Percentiles rank a stretch among this genome's conserved stretches.
Conservation (phyloP, 2,888 invertebrate species). For the Cylloceria caligata region DNA sequence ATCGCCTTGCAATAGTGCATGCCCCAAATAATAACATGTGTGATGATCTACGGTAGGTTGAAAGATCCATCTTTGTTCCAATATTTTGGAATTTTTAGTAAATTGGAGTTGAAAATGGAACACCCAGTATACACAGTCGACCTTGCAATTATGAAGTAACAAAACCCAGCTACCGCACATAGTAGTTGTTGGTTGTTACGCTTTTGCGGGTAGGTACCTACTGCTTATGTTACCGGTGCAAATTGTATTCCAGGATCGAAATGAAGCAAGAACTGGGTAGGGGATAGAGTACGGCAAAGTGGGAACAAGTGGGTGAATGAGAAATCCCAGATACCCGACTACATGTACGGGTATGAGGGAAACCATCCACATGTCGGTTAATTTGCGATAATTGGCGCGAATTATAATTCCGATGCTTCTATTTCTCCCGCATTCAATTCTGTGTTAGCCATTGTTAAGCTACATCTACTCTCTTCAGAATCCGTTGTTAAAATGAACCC, state of each 20-base stretch:
- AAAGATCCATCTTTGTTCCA: neutral
- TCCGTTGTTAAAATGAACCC: too few species aligned
- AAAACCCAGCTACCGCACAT: neutral
- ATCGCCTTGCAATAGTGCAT: too few species aligned
- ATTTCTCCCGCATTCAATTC: neutral
- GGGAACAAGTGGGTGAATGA: neutral
- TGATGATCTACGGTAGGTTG: neutral
- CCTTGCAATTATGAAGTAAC: neutral
- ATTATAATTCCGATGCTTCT: neutral
- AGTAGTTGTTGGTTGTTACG: neutral
- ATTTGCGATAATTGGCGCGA: constrained; percentile 8
- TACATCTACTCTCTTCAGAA: too few species aligned
- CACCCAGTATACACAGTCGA: neutral
- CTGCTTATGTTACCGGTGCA: neutral
- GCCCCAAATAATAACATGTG: too few species aligned
- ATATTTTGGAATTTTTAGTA: neutral
- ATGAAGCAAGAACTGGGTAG: too few species aligned
- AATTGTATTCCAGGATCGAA: neutral
- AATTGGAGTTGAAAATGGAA: neutral
- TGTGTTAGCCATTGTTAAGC: neutral
- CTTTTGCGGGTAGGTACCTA: neutral
- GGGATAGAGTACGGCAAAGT: neutral
- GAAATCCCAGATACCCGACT: neutral
- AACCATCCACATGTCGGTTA: too few species aligned
- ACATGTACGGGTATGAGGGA: neutral